A percentile compares a stretch with the other conserved stretches of the same genome.
phyloP scores from a whole-genome alignment of 2,797 vertebrate species.

The Sciurus vulgaris region DNA sequence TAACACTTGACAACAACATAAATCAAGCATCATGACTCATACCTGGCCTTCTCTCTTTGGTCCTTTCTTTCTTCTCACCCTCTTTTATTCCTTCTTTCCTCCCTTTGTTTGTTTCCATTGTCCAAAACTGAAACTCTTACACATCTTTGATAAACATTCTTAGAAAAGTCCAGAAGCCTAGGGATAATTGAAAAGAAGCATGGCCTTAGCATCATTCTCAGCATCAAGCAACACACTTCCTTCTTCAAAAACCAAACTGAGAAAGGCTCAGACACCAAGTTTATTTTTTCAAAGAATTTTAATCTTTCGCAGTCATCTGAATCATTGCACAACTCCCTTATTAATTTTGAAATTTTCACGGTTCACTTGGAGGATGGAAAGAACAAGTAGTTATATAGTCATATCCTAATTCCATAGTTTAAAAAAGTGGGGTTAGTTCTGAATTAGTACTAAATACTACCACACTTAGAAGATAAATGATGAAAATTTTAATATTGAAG shows the following conservation, averaged over 20 bases:
- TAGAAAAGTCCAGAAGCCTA: neutral
- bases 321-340: neutral
- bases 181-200: neutral
- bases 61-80: rapidly evolving
- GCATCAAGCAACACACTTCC: neutral
- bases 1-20: neutral
- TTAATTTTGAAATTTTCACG: slow-evolving; percentile 60
- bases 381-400: neutral
- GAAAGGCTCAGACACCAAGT: neutral
- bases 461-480: neutral
- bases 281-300: slow-evolving; percentile 40
- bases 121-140: neutral
- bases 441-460: neutral
- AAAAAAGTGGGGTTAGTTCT: neutral
- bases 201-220: neutral
- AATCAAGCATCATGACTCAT: neutral
- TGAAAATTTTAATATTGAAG: neutral
- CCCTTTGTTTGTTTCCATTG: neutral
- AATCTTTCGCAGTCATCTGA: slow-evolving; percentile 27
- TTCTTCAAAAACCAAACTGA: slow-evolving; percentile 24
- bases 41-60: neutral
- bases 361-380: neutral
- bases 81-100: neutral
- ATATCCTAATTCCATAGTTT: neutral
- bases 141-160: neutral